These are phyloP conservation scores for Theonella swinhoei DNA, from an alignment of 37 sponge, comb jelly and placozoan genomes.

Conservation along the genomic window DNA sequence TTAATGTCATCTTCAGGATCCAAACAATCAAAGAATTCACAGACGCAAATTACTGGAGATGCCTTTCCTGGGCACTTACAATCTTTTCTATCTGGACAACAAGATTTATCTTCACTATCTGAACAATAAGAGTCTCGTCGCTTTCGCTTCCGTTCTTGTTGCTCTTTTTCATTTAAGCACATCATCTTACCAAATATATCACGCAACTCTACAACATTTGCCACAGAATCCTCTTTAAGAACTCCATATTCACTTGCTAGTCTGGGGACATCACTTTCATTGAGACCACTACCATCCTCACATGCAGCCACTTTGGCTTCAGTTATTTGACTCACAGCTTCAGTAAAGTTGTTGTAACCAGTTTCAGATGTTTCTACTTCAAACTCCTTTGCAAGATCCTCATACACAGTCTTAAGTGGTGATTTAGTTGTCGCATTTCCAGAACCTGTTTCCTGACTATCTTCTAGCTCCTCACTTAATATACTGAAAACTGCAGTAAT, in stretches of 20 bases:
- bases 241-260: not conserved
- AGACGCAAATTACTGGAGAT: not conserved
- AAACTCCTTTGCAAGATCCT: constrained; percentile 10
- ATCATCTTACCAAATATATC: constrained; percentile 30
- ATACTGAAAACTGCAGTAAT: too few relatives aligned
- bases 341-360: constrained; percentile 18
- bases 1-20: constrained; percentile 28
- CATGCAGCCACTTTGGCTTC: constrained; percentile 26
- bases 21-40: constrained; percentile 26
- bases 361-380: not conserved
- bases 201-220: not conserved
- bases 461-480: not conserved
- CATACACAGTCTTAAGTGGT: constrained; percentile 1
- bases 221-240: not conserved
- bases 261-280: not conserved
- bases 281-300: not conserved
- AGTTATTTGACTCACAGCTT: constrained; percentile 24
- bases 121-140: not conserved
- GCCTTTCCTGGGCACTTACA: constrained; percentile 13
- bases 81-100: not conserved
- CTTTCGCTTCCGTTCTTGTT: not conserved
- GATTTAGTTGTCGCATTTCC: not conserved
- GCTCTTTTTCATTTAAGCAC: not conserved
- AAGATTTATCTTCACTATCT: too few relatives aligned
- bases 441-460: too few relatives aligned